These are phyloP conservation scores for Oryzias melastigma DNA, from an alignment of 2,113 vertebrate genomes.

Conservation along the genomic window DNA sequence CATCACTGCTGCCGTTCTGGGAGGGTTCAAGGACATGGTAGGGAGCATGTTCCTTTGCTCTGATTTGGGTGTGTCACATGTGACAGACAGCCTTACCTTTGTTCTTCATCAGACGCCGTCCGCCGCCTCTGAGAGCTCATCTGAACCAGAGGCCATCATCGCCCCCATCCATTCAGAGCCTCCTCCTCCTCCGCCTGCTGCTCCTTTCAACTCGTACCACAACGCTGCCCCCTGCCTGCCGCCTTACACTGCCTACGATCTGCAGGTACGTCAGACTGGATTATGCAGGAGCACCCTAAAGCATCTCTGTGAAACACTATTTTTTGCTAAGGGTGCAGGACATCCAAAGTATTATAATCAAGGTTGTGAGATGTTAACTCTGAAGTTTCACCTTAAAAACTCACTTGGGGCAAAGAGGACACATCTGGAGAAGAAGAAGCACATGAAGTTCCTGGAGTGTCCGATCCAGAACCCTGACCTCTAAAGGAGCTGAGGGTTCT, in stretches of 20 bases:
- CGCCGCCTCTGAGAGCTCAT: conserved; percentile 80
- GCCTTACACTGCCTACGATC: conserved; percentile 92
- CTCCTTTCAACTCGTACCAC: conserved; percentile 86
- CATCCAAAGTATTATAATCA: too few relatives aligned
- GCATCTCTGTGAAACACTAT: too few relatives aligned
- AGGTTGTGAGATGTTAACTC: too few relatives aligned
- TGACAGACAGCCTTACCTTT: not conserved
- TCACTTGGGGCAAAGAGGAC: too few relatives aligned
- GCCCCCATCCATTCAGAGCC: conserved; percentile 81
- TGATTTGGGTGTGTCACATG: not conserved
- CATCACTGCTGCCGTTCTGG: conserved; percentile 95
- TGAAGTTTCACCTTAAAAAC: too few relatives aligned
- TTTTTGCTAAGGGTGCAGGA: too few relatives aligned
- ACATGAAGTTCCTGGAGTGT: too few relatives aligned
- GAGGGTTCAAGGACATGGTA: conserved; percentile 98
- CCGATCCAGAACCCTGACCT: too few relatives aligned
- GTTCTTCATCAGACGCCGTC: conserved; percentile 80
- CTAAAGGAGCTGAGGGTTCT: too few relatives aligned
- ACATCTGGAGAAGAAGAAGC: too few relatives aligned
- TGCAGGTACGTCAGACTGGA: conserved; percentile 82
- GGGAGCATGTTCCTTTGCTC: conserved; percentile 15
- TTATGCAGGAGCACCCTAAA: too few relatives aligned
- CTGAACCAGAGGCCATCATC: conserved; percentile 85
- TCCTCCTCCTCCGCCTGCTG: conserved; percentile 73
- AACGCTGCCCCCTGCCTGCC: conserved; percentile 92